Evolutionary conservation across 2,888 invertebrate genomes (phyloP), one percentile per base, ranked within the genome.

Genomic region (Acleris holmiana): DNA sequence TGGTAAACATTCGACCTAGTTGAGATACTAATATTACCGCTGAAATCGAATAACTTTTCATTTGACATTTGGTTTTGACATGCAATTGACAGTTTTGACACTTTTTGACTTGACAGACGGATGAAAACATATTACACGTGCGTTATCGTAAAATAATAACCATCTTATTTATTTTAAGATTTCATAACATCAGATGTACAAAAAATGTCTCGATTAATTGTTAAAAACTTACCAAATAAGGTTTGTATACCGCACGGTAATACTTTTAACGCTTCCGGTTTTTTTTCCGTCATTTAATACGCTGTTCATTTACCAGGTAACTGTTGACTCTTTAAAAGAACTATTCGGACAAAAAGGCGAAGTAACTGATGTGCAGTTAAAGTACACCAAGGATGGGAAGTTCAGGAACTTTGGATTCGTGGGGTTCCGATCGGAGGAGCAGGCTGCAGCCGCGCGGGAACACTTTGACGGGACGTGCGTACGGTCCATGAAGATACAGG

Each of bases 371-470:
- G 94, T 99, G 7, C 97, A 98, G 76, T 87, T 99, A 7, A 99
- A 99, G 84, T 99, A 96, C 78, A 98, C 98, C 0, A 94, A 96
- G 73, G 96, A 97, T 91, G 99, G 99, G 8, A 95, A 95, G 80
- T 99, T 99, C 83, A 94, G 99, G 66, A 96, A 96, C 76, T 99
- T 99, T 89, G 98, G 96, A 4, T 99, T 99, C 81, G 93, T 99
- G 73, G 99, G 99, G 7, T 99, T 95, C 84, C 95, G 97, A 79
- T 95, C 93, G 21, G 96, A 96, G 68, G 94, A 95, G 54, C 96
- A 97, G 78, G 99, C 98, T 0, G 79, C 94, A 54, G 93, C 93
- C 40, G 99, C 99, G 0, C 93, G 95, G 40, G 92, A 96, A 18
- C 95, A 95, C 79, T 97, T 98, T 72, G 94, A 99, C 86, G 96